Conservation (phyloP, 2,888 invertebrate species). For the Pollenia griseotomentosa region DNA sequence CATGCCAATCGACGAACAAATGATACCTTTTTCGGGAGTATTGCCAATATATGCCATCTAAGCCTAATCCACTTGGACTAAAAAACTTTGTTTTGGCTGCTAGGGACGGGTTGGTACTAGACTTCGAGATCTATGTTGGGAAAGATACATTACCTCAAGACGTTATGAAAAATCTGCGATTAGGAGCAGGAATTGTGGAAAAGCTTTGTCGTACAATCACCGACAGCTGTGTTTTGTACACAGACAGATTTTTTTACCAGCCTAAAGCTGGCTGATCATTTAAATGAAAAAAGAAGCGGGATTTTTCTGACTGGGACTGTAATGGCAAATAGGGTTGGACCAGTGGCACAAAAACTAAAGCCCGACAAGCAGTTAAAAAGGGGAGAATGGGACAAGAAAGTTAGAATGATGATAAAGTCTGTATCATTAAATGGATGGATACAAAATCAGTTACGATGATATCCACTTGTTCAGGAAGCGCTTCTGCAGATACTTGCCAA, state of each 20-base stretch:
- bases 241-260: neutral
- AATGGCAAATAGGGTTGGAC: no score
- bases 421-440: no score
- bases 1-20: conserved; percentile 77
- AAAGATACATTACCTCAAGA: conserved; percentile 54
- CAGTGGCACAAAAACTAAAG: no score
- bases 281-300: no score
- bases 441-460: no score
- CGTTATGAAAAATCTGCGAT: conserved; percentile 42
- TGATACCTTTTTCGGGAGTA: conserved; percentile 77
- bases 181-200: conserved; percentile 31
- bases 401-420: no score
- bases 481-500: no score
- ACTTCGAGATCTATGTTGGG: conserved; percentile 74
- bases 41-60: conserved; percentile 68
- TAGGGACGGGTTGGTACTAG: conserved; percentile 75
- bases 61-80: conserved; percentile 69
- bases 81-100: conserved; percentile 78
- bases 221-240: neutral
- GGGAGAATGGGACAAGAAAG: no score
- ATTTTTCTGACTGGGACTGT: no score
- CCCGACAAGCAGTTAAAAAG: no score
- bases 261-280: no score
- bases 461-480: no score
- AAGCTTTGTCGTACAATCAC: neutral